These are phyloP conservation scores for Trissolcus japonicus DNA, from an alignment of 2,888 invertebrate species.

Conservation along the genomic window DNA sequence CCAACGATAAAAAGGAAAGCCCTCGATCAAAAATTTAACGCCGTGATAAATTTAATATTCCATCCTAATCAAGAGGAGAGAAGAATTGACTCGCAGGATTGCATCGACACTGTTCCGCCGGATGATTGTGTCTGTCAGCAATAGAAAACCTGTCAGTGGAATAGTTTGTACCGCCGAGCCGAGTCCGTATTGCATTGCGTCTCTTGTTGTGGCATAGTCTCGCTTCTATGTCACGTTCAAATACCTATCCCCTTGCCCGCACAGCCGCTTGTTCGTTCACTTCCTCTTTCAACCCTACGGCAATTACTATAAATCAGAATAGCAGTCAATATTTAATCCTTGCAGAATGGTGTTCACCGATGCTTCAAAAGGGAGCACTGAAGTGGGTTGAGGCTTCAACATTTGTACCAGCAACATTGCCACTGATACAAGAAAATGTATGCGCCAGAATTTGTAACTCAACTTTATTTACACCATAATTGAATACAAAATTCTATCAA, in stretches of 20 bases:
- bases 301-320: slow-evolving; percentile 76
- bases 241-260: slow-evolving; percentile 51
- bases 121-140: slow-evolving; percentile 69
- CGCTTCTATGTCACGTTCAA: slow-evolving; percentile 53
- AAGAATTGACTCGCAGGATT: slow-evolving; percentile 30
- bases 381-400: slow-evolving; percentile 54
- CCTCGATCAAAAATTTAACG: slow-evolving; percentile 3
- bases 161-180: slow-evolving; percentile 63
- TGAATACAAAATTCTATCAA: no score
- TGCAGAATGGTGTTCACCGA: slow-evolving; percentile 70
- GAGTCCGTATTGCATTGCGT: slow-evolving; percentile 43
- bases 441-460: neutral
- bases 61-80: no score
- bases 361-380: slow-evolving; percentile 59
- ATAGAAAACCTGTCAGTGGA: slow-evolving; percentile 66
- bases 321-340: slow-evolving; percentile 76
- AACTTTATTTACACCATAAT: no score
- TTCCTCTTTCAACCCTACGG: slow-evolving; percentile 66
- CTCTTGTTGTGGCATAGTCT: slow-evolving; percentile 45
- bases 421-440: slow-evolving; percentile 73
- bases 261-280: slow-evolving; percentile 57
- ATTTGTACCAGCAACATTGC: slow-evolving; percentile 70
- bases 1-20: slow-evolving; percentile 15
- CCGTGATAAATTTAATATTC: no score
- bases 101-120: slow-evolving; percentile 63